phyloP scores from a whole-genome alignment of 2,888 invertebrate genomes.

The Matsumyia berberina region DNA sequence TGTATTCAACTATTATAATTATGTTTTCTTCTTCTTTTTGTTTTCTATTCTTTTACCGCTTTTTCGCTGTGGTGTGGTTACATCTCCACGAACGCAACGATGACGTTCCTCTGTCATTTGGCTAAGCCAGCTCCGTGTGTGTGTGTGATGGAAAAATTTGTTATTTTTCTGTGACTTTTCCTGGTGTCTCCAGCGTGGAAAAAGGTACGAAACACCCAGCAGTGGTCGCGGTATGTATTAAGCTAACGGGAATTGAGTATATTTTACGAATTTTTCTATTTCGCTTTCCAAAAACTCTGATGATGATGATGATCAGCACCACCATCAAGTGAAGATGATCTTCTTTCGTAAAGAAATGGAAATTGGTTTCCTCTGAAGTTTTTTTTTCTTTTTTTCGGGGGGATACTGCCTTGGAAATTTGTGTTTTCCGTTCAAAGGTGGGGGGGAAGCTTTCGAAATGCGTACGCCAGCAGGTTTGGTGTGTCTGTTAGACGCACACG shows the following conservation, averaged over 20 bases:
- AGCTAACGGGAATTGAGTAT: constrained; percentile 70
- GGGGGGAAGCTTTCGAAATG: constrained; percentile 47
- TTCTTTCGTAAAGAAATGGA: constrained; percentile 49
- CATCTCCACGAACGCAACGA: constrained; percentile 43
- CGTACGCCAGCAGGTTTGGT: constrained; percentile 26
- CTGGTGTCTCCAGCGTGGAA: constrained; percentile 50
- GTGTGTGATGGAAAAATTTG: constrained; percentile 52
- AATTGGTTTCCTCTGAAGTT: constrained; percentile 40
- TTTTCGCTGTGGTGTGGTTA: constrained; percentile 52
- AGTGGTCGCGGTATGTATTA: constrained; percentile 49
- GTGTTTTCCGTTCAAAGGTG: not conserved
- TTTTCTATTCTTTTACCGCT: constrained; percentile 14
- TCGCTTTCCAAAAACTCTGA: constrained; percentile 67
- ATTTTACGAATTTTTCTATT: constrained; percentile 72
- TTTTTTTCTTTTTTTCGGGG: constrained; percentile 8
- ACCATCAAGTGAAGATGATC: constrained; percentile 21
- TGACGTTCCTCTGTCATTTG: constrained; percentile 26
- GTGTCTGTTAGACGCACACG: constrained; percentile 23
- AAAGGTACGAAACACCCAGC: constrained; percentile 41
- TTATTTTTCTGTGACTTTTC: constrained; percentile 66
- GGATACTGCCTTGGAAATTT: constrained; percentile 33
- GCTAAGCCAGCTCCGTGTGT: not conserved
- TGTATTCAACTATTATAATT: constrained; percentile 66
- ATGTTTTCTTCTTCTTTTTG: constrained; percentile 23
- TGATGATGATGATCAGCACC: constrained; percentile 13